These are phyloP conservation scores for Rhagophthalmus giganteus DNA, from an alignment of 2,888 invertebrate genomes.

Conservation along the genomic window DNA sequence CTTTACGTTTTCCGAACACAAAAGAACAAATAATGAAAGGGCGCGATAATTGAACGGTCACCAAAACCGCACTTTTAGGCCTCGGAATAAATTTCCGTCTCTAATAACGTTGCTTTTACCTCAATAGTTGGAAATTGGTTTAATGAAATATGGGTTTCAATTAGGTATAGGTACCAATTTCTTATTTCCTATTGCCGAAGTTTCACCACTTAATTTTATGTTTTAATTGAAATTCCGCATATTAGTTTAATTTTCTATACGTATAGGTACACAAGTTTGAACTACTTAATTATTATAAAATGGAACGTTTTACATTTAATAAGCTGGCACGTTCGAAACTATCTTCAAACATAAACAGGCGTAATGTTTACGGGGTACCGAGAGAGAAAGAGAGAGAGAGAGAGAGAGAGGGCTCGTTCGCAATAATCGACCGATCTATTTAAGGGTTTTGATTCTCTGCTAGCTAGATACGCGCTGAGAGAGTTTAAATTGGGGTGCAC, in stretches of 20 bases:
- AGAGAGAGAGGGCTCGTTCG: constrained; percentile 13
- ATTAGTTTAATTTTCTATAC: too few relatives aligned
- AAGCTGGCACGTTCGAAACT: not conserved
- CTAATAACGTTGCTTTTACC: too few relatives aligned
- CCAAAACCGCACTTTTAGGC: too few relatives aligned
- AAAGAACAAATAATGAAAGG: too few relatives aligned
- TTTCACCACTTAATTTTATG: not conserved
- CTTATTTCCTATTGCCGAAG: constrained; percentile 5
- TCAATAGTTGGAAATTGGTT: not conserved
- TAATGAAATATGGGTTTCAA: constrained; percentile 15
- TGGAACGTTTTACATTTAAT: not conserved
- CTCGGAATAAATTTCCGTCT: too few relatives aligned
- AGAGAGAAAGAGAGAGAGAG: too few relatives aligned
- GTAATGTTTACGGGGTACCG: too few relatives aligned
- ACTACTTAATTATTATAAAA: not conserved
- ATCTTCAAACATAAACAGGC: too few relatives aligned
- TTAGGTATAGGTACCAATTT: constrained; percentile 12
- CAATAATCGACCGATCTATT: constrained; percentile 21
- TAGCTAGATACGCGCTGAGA: constrained; percentile 5
- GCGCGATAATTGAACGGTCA: too few relatives aligned
- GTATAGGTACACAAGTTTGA: too few relatives aligned
- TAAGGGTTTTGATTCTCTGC: constrained; percentile 12
- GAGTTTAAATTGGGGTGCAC: constrained; percentile 8
- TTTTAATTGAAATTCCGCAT: not conserved
- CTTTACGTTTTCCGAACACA: too few relatives aligned